Evolutionary conservation across 1,140 invertebrate species (phyloP).

Genomic region (Caenorhabditis elegans): WBcel235 BX284602.5:6307501-6308000

Average conservation of each 20-base stretch:
- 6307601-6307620: too few species aligned
- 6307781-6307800: constrained; percentile 9
- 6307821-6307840: not conserved
- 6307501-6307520: too few species aligned
- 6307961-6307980: constrained; percentile 19
- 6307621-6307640: too few species aligned
- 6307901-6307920: constrained; percentile 17
- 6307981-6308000: not conserved
- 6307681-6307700: too few species aligned
- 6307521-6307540: too few species aligned
- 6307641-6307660: too few species aligned
- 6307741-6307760: constrained; percentile 2
- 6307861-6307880: not conserved
- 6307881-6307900: not conserved
- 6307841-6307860: too few species aligned
- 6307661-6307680: too few species aligned
- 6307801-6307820: not conserved
- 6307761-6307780: constrained; percentile 30
- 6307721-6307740: constrained; percentile 36
- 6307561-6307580: too few species aligned
- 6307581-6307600: too few species aligned
- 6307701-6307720: too few species aligned
- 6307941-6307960: constrained; percentile 15
- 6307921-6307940: constrained; percentile 21
- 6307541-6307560: too few species aligned